phyloP scores from a whole-genome alignment of 2,888 invertebrate species.

The Acrocyrtus sp. region DNA sequence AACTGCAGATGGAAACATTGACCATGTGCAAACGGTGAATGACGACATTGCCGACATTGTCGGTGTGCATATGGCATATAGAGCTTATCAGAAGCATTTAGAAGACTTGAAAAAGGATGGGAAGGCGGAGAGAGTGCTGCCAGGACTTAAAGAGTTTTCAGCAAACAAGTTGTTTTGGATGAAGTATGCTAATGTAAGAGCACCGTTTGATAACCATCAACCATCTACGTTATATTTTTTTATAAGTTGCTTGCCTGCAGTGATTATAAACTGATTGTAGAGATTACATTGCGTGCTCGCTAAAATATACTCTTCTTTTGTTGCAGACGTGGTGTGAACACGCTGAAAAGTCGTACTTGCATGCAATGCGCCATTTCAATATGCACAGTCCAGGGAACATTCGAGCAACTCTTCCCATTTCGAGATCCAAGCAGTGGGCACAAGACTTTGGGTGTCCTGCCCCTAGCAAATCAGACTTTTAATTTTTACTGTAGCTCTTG shows the following conservation, averaged over 20 bases:
- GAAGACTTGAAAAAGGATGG: constrained; percentile 25
- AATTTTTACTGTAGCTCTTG: too few species aligned
- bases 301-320: not conserved
- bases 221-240: too few species aligned
- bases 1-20: constrained; percentile 12
- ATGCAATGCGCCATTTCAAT: constrained; percentile 33
- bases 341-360: constrained; percentile 39
- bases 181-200: constrained; percentile 42
- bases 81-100: constrained; percentile 28
- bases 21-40: constrained; percentile 26
- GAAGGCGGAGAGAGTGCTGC: constrained; percentile 32
- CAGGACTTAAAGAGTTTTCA: constrained; percentile 33
- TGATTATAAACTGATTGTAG: too few species aligned
- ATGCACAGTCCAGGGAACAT: constrained; percentile 38
- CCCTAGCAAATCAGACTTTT: constrained; percentile 32
- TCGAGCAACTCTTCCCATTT: constrained; percentile 23
- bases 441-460: constrained; percentile 26
- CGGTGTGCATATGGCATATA: constrained; percentile 41
- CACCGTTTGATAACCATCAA: not conserved
- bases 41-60: constrained; percentile 41
- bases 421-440: constrained; percentile 34
- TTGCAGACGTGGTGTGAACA: constrained; percentile 46
- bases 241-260: too few species aligned
- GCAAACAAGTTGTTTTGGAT: constrained; percentile 39
- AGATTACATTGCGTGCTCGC: too few species aligned